Evolutionary conservation across 2,113 vertebrate species (phyloP).

Genomic region (Datnioides undecimradiatus): DNA sequence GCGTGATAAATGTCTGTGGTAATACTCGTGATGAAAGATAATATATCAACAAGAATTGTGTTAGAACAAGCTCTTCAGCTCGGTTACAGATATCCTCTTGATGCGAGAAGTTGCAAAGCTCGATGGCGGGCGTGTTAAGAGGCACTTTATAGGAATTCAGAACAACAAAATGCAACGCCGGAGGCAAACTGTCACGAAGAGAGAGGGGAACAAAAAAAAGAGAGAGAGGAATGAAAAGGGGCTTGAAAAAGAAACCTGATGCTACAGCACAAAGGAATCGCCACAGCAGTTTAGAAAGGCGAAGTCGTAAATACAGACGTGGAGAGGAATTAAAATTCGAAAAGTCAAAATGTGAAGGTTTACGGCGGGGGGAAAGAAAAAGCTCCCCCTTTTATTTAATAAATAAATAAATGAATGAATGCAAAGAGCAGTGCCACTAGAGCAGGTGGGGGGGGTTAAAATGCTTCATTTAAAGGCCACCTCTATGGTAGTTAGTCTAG

Average conservation of each 20-base stretch:
- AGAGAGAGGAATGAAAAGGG: constrained; percentile 1
- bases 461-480: constrained; percentile 67
- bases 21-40: constrained; percentile 56
- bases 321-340: constrained; percentile 10
- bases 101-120: constrained; percentile 54
- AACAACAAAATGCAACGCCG: constrained; percentile 59
- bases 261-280: constrained; percentile 1
- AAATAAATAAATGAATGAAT: not conserved
- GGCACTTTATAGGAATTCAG: constrained; percentile 57
- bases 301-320: not conserved
- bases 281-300: constrained; percentile 20
- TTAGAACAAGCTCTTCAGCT: constrained; percentile 49
- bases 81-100: constrained; percentile 58
- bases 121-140: constrained; percentile 63
- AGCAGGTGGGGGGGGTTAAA: constrained; percentile 60
- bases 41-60: constrained; percentile 49
- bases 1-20: constrained; percentile 54
- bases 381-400: no score
- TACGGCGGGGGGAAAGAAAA: not conserved
- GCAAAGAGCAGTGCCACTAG: constrained; percentile 54
- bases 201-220: not conserved
- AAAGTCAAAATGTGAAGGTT: constrained; percentile 13
- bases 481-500: constrained; percentile 59
- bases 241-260: not conserved
- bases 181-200: constrained; percentile 54